Conservation (phyloP, 2,797 vertebrate species). For the Calcarius lapponicus region DNA sequence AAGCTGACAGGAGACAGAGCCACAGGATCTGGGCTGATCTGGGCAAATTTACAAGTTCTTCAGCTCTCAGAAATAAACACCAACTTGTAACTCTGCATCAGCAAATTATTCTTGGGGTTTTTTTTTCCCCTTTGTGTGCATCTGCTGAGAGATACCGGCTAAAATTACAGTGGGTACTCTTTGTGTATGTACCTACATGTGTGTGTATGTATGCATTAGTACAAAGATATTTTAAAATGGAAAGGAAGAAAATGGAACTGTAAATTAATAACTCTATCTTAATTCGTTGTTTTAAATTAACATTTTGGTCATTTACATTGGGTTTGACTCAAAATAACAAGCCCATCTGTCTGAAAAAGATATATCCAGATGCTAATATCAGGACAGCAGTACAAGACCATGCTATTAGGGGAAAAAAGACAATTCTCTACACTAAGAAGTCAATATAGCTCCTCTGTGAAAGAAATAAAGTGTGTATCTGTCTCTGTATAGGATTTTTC, state of each 20-base stretch:
- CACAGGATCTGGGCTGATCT: neutral
- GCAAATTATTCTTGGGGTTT: neutral
- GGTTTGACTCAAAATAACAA: neutral
- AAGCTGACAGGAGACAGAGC: neutral
- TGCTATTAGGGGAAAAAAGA: neutral
- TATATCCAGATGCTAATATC: neutral
- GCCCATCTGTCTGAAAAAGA: neutral
- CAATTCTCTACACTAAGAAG: neutral
- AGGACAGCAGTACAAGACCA: neutral
- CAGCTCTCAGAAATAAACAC: neutral
- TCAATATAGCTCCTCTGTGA: neutral
- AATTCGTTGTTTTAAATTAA: neutral
- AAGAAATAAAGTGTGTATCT: neutral
- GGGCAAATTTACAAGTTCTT: neutral
- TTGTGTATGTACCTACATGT: fast-evolving
- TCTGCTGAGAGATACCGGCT: neutral
- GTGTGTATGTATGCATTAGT: fast-evolving
- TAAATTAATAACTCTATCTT: neutral
- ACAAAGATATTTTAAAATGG: neutral
- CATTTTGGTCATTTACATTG: neutral
- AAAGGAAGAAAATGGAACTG: neutral
- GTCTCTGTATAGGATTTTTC: neutral
- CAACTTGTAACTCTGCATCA: neutral
- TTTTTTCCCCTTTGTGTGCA: neutral
- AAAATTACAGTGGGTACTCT: neutral